Percentiles rank a stretch among this genome's conserved stretches.
These are phyloP conservation scores for Spisula solida DNA, from an alignment of 2,888 invertebrate species.

Conservation along the genomic window DNA sequence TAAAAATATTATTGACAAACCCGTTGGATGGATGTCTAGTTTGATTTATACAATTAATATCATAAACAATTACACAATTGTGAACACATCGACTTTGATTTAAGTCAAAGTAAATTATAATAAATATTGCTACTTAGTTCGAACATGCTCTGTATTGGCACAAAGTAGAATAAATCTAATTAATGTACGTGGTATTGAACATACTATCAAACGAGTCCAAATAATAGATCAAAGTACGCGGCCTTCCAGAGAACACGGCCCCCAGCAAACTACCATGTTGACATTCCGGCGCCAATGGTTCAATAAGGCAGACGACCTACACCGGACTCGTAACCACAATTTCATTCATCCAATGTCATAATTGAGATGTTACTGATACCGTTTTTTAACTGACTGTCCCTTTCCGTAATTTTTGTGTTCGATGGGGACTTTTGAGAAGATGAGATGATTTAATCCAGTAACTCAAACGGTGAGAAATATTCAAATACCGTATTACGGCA, in stretches of 20 bases:
- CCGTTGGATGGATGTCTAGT: no score
- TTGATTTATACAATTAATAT: no score
- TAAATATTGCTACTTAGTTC: no score
- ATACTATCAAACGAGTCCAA: background rate
- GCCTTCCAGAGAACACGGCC: background rate
- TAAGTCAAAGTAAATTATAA: no score
- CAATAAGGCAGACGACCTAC: background rate
- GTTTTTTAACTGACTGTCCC: background rate
- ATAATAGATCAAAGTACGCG: conserved; percentile 17
- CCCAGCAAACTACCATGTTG: background rate
- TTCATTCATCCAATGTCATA: background rate
- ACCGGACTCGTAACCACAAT: background rate
- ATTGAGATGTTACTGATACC: background rate
- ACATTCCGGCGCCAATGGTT: background rate
- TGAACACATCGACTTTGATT: no score
- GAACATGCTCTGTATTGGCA: no score
- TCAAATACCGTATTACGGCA: background rate
- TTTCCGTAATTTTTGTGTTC: background rate
- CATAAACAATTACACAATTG: no score
- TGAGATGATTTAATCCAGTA: background rate
- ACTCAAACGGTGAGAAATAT: background rate
- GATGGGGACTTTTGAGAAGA: background rate
- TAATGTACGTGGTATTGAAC: no score
- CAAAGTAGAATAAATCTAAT: no score
- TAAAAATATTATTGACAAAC: no score